Evolutionary conservation across 2,113 vertebrate species (phyloP), one percentile per base, ranked within the genome.

Genomic region (Menura novaehollandiae): DNA sequence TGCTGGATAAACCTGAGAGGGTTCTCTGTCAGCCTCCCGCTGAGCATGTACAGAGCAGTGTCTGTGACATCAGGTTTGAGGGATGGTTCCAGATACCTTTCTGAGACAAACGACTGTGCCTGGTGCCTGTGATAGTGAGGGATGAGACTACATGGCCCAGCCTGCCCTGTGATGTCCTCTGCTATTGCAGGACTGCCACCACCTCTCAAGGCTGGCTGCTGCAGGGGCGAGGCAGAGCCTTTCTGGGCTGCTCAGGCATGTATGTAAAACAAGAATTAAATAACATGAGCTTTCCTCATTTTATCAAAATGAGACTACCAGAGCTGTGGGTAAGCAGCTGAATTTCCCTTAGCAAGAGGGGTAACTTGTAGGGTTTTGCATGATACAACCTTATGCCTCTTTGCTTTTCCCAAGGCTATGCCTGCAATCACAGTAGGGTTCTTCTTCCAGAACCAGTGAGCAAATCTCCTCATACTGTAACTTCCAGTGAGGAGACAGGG

Each of bases 391-490:
- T 62, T 59, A 15, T 17, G 8, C 5, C 7, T 58, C 13, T 77
- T 2, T 66, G 52, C 15, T 73, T 89, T 63, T 79, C 79, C 27
- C 26, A 32, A 55, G 28, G 39, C 30, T 74, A 30, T 39, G 18
- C 3, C 30, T 64, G 6, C 3, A 3, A 14, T 46, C 23, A 37
- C 0, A 0, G 12, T 8, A 58, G 7, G 26, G 5, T 43, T 80
- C 35, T 27, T 51, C 24, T 79, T 59, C 55, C 23, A 88, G n/a
- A 72, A 69, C 0, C 21, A 46, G 28, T 9, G 8, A 73, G 15
- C 14, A 77, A 80, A 83, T 16, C 35, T 88, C 15, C 22, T 69
- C 10, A 23, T 15, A 14, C 13, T 9, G 21, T 35, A 8, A 72
- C 74, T 92, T 78, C 33, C 52, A 63, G 22, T 13, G 56, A 59